These are phyloP conservation scores for Cisticola juncidis DNA, from an alignment of 2,113 vertebrate species.

Conservation along the genomic window DNA sequence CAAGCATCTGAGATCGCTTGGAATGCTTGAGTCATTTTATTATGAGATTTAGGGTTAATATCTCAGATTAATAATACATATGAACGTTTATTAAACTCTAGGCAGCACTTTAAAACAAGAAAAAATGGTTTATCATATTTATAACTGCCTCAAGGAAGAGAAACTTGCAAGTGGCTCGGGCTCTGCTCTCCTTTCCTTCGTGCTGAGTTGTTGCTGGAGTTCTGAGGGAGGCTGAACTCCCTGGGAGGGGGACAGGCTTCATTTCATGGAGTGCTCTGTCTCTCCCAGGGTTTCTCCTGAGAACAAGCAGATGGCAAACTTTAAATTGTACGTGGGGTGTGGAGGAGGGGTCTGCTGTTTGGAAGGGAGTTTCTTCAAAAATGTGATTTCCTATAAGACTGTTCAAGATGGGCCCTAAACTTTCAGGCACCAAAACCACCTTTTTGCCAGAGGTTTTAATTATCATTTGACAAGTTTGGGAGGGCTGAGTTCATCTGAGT, in stretches of 20 bases:
- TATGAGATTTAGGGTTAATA: slow-evolving; percentile 37
- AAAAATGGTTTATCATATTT: not conserved
- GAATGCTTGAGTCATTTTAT: slow-evolving; percentile 48
- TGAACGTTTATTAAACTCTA: slow-evolving; percentile 53
- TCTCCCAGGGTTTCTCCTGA: not conserved
- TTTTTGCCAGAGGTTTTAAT: not conserved
- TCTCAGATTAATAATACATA: slow-evolving; percentile 45
- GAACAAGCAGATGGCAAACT: not conserved
- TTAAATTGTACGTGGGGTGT: not conserved
- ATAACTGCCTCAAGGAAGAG: not conserved
- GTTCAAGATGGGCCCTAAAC: not conserved
- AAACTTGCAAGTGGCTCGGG: slow-evolving; percentile 14
- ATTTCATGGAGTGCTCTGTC: not conserved
- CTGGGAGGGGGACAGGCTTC: not conserved
- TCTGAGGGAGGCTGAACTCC: not conserved
- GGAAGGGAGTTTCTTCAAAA: not conserved
- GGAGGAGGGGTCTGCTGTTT: not conserved
- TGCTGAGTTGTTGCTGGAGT: not conserved
- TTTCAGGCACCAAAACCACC: not conserved
- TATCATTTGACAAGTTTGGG: not conserved
- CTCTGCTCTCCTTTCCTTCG: not conserved
- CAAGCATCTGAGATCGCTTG: slow-evolving; percentile 38
- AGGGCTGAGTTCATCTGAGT: not conserved
- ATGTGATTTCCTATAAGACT: not conserved
- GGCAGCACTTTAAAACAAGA: not conserved